phyloP scores from a whole-genome alignment of 1,140 invertebrate genomes.

The Drosophila repletoides region DNA sequence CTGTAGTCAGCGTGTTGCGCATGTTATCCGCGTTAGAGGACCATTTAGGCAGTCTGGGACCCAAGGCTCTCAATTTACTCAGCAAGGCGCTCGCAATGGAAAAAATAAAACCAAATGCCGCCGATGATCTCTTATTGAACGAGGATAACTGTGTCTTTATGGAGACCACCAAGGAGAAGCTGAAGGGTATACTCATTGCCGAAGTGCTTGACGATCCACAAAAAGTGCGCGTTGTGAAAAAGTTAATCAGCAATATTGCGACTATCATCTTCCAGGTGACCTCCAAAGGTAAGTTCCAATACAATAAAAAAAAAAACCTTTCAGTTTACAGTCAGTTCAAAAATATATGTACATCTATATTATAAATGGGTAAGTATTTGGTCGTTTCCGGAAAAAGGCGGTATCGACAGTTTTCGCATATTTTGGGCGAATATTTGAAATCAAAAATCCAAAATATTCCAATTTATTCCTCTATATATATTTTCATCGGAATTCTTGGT shows the following conservation, averaged over 20 bases:
- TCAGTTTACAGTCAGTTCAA: not conserved
- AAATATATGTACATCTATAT: not conserved
- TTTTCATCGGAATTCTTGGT: too few relatives aligned
- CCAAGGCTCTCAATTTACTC: constrained; percentile 88
- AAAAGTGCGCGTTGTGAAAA: constrained; percentile 80
- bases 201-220: constrained; percentile 86
- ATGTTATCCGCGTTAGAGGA: constrained; percentile 90
- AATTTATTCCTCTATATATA: too few relatives aligned
- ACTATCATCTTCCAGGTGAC: constrained; percentile 86
- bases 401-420: not conserved
- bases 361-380: constrained; percentile 20
- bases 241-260: constrained; percentile 86
- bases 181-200: constrained; percentile 91
- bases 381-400: not conserved
- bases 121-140: constrained; percentile 87
- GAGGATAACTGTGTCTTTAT: constrained; percentile 89
- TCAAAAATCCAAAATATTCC: not conserved
- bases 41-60: constrained; percentile 90
- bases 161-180: constrained; percentile 92
- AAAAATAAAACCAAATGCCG: constrained; percentile 86
- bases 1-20: constrained; percentile 88
- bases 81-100: constrained; percentile 90
- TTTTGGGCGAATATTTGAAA: not conserved
- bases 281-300: constrained; percentile 82
- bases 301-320: not conserved